Evolutionary conservation across 2,113 vertebrate genomes (phyloP).

Genomic region (Podocnemis expansa): DNA sequence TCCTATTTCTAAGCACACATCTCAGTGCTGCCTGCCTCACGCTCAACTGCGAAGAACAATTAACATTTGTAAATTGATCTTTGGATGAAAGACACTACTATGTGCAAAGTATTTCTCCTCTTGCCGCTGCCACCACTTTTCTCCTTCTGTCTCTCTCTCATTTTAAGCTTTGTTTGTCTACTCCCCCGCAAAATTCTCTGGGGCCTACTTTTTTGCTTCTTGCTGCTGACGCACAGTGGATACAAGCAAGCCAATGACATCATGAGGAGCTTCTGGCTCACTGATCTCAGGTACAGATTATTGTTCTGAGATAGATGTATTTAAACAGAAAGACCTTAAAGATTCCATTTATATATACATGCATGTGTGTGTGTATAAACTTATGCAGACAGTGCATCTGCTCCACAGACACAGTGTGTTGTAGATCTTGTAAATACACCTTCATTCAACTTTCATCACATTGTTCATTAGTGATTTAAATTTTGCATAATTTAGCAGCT

Average conservation of each 20-base stretch:
- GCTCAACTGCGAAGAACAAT: accelerated
- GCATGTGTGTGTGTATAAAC: not conserved
- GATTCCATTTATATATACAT: not conserved
- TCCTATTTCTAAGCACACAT: not conserved
- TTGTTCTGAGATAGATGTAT: accelerated
- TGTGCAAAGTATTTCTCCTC: not conserved
- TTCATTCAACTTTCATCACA: conserved; percentile 64
- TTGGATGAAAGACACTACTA: accelerated
- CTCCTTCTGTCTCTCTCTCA: not conserved
- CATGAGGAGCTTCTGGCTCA: not conserved
- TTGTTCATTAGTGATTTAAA: conserved; percentile 51
- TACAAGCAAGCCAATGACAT: accelerated
- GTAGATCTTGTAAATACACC: conserved; percentile 40
- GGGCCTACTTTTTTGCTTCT: accelerated
- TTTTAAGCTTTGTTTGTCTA: not conserved
- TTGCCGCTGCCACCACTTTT: not conserved
- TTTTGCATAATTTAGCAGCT: conserved; percentile 64
- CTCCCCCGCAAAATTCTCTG: accelerated
- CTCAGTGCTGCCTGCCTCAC: accelerated
- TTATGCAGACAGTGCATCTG: conserved; percentile 57
- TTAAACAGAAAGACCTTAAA: not conserved
- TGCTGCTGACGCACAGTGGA: accelerated
- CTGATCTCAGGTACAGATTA: not conserved
- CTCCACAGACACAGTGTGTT: not conserved
- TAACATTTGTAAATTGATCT: accelerated